These are phyloP conservation scores for Drosophila oshimai DNA, from an alignment of 1,140 invertebrate genomes.

Conservation along the genomic window DNA sequence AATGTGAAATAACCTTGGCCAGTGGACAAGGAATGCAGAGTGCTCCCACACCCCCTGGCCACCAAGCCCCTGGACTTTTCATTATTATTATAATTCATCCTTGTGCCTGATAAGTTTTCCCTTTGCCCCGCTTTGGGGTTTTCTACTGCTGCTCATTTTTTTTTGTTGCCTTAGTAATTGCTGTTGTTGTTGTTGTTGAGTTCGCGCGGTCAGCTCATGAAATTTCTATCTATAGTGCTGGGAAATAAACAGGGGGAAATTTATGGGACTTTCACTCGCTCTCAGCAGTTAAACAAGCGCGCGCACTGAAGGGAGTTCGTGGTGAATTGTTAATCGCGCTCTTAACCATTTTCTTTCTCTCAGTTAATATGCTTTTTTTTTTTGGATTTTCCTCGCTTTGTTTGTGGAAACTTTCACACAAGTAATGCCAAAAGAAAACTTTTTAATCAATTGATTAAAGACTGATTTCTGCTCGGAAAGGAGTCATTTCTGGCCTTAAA, in stretches of 20 bases:
- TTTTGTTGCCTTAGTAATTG: constrained; percentile 15
- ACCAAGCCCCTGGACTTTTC: constrained; percentile 20
- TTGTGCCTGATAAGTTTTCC: constrained; percentile 56
- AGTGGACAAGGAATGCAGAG: constrained; percentile 36
- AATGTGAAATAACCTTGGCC: constrained; percentile 62
- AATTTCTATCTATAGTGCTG: constrained; percentile 29
- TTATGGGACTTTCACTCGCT: constrained; percentile 2
- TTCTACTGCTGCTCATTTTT: constrained; percentile 5
- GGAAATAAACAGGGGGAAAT: constrained; percentile 45
- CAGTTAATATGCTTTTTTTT: constrained; percentile 16
- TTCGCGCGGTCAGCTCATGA: constrained; percentile 44
- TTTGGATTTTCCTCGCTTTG: not conserved
- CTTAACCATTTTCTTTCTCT: not conserved
- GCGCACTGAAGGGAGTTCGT: constrained; percentile 18
- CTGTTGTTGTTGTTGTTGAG: constrained; percentile 25
- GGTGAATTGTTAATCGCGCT: constrained; percentile 19
- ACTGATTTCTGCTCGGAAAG: too few relatives aligned
- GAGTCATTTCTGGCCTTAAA: constrained; percentile 13
- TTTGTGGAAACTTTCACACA: not conserved
- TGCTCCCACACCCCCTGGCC: not conserved
- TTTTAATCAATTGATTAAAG: constrained; percentile 28
- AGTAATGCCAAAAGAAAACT: not conserved
- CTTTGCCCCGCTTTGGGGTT: constrained; percentile 19
- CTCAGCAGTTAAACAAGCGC: constrained; percentile 15
- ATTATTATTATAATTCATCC: constrained; percentile 68